Percentiles rank a stretch among this genome's conserved stretches.
Evolutionary conservation across 2,888 invertebrate genomes (phyloP).

Genomic region (Sabatieria punctata): DNA sequence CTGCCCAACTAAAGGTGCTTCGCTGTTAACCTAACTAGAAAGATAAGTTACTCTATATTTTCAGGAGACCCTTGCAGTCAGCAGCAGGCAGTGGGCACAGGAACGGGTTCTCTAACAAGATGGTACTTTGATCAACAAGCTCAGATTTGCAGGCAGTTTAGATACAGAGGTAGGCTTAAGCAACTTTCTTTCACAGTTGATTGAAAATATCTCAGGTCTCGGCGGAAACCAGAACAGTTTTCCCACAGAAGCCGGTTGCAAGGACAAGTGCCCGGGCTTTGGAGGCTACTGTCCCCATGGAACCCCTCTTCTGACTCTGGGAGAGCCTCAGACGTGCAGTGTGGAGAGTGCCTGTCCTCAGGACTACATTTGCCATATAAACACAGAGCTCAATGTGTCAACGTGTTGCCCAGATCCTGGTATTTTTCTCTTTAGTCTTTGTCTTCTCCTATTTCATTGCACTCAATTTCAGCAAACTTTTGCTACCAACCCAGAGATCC

Average conservation of each 20-base stretch:
- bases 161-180: too few relatives aligned
- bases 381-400: slow-evolving; percentile 10
- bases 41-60: background rate
- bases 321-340: slow-evolving; percentile 8
- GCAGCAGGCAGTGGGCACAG: slow-evolving; percentile 3
- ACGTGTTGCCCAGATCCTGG: slow-evolving; percentile 20
- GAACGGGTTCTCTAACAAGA: background rate
- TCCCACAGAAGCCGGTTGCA: slow-evolving; percentile 2
- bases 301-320: slow-evolving; percentile 9
- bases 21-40: background rate
- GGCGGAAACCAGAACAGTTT: slow-evolving; percentile 12
- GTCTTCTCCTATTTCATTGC: too few relatives aligned
- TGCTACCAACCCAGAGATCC: too few relatives aligned
- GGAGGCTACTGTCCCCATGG: slow-evolving; percentile 13
- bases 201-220: too few relatives aligned
- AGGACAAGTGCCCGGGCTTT: slow-evolving; percentile 8
- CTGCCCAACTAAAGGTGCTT: slow-evolving; percentile 11
- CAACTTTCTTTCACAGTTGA: too few relatives aligned
- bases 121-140: slow-evolving; percentile 1
- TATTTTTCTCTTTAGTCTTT: too few relatives aligned
- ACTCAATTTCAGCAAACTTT: too few relatives aligned
- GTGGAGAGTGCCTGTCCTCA: slow-evolving; percentile 12
- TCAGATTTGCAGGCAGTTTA: slow-evolving; percentile 5
- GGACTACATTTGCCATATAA: slow-evolving; percentile 12
- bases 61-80: slow-evolving; percentile 7